phyloP scores from a whole-genome alignment of 2,888 invertebrate genomes.

The Leuctra nigra region DNA sequence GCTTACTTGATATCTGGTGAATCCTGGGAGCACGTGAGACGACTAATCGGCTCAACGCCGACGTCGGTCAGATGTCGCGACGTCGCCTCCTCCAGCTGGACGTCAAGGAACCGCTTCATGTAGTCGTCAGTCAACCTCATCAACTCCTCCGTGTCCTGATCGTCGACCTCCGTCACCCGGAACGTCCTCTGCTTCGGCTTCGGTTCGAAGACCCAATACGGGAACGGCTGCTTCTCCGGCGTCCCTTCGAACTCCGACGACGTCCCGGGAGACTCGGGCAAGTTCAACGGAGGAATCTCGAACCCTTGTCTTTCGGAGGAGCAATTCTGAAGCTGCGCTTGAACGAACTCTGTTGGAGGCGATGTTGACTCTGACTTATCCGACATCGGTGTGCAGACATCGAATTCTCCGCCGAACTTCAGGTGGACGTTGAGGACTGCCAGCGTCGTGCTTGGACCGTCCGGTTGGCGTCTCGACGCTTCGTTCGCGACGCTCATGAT shows the following conservation, averaged over 20 bases:
- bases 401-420: no score
- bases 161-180: no score
- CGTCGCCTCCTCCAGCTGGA: not conserved
- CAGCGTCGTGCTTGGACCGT: not conserved
- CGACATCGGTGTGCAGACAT: no score
- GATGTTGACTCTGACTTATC: no score
- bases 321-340: no score
- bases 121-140: conserved; percentile 5
- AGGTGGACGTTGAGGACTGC: no score
- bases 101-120: not conserved
- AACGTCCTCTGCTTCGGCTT: not conserved
- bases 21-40: not conserved
- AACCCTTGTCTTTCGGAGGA: not conserved
- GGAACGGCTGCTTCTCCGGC: not conserved
- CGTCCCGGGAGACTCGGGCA: not conserved
- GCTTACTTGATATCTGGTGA: not conserved
- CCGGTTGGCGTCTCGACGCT: no score
- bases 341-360: no score
- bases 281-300: not conserved
- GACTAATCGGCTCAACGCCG: not conserved
- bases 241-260: not conserved
- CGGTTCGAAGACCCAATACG: not conserved
- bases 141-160: no score
- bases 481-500: not conserved
- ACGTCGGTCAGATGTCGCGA: no score